Conservation (phyloP, 2,113 vertebrate species). For the Crocuta crocuta region DNA sequence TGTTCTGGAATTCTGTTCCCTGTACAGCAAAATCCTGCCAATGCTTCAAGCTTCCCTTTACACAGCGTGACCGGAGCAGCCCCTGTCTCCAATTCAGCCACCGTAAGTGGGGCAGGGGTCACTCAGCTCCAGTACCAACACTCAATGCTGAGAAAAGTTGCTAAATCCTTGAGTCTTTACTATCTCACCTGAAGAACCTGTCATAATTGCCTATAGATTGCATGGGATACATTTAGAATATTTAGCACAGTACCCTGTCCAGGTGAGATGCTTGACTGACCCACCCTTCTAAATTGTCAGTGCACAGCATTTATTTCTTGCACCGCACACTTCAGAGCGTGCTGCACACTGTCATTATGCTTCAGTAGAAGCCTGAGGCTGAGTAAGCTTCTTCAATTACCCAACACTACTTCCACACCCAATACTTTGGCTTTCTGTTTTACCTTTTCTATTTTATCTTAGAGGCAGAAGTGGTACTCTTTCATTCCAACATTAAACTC, state of each 20-base stretch:
- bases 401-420: neutral
- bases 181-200: neutral
- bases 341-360: neutral
- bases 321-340: rapidly evolving
- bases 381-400: neutral
- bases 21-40: neutral
- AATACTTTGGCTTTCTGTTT: neutral
- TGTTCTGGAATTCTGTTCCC: neutral
- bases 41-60: neutral
- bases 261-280: neutral
- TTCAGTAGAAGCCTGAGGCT: neutral
- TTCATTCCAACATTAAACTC: neutral
- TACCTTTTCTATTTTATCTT: neutral
- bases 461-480: neutral
- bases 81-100: neutral
- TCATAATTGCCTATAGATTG: neutral
- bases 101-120: neutral
- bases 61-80: neutral
- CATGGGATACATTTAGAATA: neutral
- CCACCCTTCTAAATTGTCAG: rapidly evolving
- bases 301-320: neutral
- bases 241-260: neutral
- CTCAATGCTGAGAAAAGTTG: neutral
- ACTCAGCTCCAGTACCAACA: neutral
- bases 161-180: neutral